Percentiles rank a stretch among this genome's conserved stretches.
Evolutionary conservation across 1,140 invertebrate genomes (phyloP).

Genomic region (Drusus annulatus): DNA sequence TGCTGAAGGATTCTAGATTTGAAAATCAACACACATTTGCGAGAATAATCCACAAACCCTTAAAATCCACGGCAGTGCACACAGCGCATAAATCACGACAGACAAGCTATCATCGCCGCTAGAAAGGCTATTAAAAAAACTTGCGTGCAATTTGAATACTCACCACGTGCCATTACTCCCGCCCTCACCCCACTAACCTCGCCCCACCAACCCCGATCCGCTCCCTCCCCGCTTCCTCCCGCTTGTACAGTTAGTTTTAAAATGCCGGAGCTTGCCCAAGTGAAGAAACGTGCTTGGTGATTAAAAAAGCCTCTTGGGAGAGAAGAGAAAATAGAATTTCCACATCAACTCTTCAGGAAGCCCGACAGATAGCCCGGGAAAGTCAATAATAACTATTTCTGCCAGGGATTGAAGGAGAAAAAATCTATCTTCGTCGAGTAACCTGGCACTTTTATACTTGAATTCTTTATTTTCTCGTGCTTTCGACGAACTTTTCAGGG

Average conservation of each 20-base stretch:
- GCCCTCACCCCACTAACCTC: too few relatives aligned
- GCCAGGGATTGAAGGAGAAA: neutral
- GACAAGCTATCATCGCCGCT: neutral
- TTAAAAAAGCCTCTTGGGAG: slow-evolving; percentile 34
- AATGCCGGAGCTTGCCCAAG: slow-evolving; percentile 6
- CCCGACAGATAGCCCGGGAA: neutral
- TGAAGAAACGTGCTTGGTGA: slow-evolving; percentile 31
- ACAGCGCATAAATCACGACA: too few relatives aligned
- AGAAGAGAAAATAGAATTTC: slow-evolving; percentile 27
- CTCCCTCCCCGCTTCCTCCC: neutral
- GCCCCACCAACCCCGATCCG: too few relatives aligned
- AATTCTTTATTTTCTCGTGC: too few relatives aligned
- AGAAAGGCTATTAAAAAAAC: neutral
- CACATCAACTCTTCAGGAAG: slow-evolving; percentile 2
- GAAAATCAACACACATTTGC: too few relatives aligned
- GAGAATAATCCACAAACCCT: too few relatives aligned
- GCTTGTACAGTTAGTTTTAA: slow-evolving; percentile 3
- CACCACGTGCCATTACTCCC: neutral
- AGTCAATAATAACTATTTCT: slow-evolving; percentile 20
- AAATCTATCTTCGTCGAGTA: neutral
- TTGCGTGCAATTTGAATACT: neutral
- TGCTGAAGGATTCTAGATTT: too few relatives aligned
- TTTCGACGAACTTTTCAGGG: too few relatives aligned
- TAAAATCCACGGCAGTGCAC: too few relatives aligned
- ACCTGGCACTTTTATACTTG: too few relatives aligned